phyloP scores from a whole-genome alignment of 2,888 invertebrate genomes.

The Orthosia gracilis region DNA sequence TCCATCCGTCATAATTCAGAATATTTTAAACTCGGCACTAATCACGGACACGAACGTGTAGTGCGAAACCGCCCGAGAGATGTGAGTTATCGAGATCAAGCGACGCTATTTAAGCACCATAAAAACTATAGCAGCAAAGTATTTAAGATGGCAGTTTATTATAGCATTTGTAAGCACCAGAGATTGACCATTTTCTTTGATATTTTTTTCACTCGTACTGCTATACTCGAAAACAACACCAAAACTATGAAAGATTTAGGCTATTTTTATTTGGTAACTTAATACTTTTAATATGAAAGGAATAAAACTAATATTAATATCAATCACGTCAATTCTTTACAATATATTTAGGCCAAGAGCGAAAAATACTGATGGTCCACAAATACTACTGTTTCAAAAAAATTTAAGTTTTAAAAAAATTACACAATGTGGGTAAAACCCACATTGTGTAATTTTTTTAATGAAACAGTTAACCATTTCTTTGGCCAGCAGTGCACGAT shows the following conservation, averaged over 20 bases:
- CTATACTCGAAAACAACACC: slow-evolving; percentile 29
- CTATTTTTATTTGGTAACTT: slow-evolving; percentile 67
- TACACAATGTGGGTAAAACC: no score
- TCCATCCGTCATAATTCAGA: no score
- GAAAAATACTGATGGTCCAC: slow-evolving; percentile 56
- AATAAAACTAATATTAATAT: slow-evolving; percentile 60
- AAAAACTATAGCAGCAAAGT: slow-evolving; percentile 40
- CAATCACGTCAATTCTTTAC: slow-evolving; percentile 52
- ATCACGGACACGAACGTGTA: not conserved
- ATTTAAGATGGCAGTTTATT: slow-evolving; percentile 32
- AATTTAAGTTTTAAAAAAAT: no score
- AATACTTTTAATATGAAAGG: slow-evolving; percentile 55
- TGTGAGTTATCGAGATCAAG: slow-evolving; percentile 23
- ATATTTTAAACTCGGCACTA: no score
- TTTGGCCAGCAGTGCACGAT: slow-evolving; percentile 49
- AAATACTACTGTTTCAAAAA: no score
- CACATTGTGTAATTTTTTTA: not conserved
- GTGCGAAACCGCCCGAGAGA: not conserved
- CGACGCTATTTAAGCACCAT: slow-evolving; percentile 52
- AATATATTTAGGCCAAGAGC: slow-evolving; percentile 62
- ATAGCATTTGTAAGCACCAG: slow-evolving; percentile 27
- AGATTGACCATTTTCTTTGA: not conserved
- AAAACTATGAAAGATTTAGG: slow-evolving; percentile 49
- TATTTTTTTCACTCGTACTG: slow-evolving; percentile 7
- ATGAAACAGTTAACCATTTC: slow-evolving; percentile 34